Evolutionary conservation across 2,888 invertebrate genomes (phyloP).

Genomic region (Neuroscelio doddi): DNA sequence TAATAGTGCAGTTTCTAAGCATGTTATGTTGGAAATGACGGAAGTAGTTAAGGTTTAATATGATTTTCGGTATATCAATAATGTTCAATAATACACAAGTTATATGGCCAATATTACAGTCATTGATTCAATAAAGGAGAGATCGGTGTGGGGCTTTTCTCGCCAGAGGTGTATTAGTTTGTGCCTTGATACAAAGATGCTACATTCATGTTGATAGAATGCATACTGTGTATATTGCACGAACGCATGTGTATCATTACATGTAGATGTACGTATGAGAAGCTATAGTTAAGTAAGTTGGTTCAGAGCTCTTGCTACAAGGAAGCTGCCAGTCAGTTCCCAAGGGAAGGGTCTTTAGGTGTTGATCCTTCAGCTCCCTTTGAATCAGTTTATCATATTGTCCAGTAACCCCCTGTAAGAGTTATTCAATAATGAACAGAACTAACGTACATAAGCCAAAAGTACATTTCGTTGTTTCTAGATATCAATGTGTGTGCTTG

Average conservation of each 20-base stretch:
- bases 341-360: conserved; percentile 40
- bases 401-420: conserved; percentile 41
- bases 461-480: too few relatives aligned
- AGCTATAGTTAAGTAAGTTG: conserved; percentile 37
- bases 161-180: conserved; percentile 9
- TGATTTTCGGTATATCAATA: too few relatives aligned
- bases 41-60: too few relatives aligned
- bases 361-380: conserved; percentile 46
- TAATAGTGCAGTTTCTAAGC: too few relatives aligned
- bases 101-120: conserved; percentile 11
- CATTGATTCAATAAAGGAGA: conserved; percentile 29
- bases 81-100: too few relatives aligned
- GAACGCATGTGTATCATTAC: conserved; percentile 12
- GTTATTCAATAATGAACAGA: conserved; percentile 41
- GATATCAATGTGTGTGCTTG: too few relatives aligned
- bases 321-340: conserved; percentile 34
- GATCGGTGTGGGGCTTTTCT: conserved; percentile 6
- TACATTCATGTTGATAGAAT: conserved; percentile 57
- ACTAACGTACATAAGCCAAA: conserved; percentile 20
- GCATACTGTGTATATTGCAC: conserved; percentile 18
- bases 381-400: conserved; percentile 48
- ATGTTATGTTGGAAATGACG: too few relatives aligned
- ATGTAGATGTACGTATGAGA: conserved; percentile 18
- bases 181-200: conserved; percentile 62
- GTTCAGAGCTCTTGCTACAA: conserved; percentile 26